Evolutionary conservation across 2,888 invertebrate genomes (phyloP).

Genomic region (Mellilla xanthometata): DNA sequence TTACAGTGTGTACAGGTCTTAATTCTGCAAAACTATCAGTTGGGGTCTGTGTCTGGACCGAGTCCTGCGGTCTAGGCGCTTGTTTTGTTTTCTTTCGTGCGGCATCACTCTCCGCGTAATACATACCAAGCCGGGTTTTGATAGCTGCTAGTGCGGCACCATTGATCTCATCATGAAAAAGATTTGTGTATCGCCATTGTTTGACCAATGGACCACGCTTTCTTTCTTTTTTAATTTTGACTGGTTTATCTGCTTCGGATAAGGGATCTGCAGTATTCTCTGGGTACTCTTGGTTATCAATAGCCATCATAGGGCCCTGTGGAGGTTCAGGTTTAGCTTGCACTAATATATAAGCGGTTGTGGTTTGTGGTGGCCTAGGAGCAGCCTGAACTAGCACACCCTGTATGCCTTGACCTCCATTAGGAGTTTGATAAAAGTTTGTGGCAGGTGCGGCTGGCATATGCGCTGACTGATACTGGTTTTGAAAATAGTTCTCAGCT

Average conservation of each 20-base stretch:
- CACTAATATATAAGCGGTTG: conserved; percentile 69
- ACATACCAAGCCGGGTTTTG: conserved; percentile 78
- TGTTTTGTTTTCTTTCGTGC: conserved; percentile 74
- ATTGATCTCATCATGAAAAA: conserved; percentile 81
- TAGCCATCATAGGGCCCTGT: conserved; percentile 54
- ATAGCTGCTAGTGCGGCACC: conserved; percentile 77
- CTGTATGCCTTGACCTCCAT: conserved; percentile 69
- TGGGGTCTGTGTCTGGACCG: conserved; percentile 56
- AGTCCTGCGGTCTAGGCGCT: conserved; percentile 51
- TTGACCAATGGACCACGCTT: conserved; percentile 75
- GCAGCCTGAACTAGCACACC: conserved; percentile 68
- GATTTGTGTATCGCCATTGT: conserved; percentile 81
- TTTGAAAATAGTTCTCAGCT: conserved; percentile 78
- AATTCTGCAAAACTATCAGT: conserved; percentile 57
- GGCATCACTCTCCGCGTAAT: conserved; percentile 77
- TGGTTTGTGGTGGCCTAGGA: conserved; percentile 62
- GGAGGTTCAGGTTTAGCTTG: conserved; percentile 69
- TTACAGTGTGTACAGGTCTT: conserved; percentile 68
- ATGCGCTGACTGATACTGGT: conserved; percentile 69
- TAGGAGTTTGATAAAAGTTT: conserved; percentile 73
- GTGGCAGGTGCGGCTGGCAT: conserved; percentile 57
- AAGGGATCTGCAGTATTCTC: conserved; percentile 40
- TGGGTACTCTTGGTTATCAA: conserved; percentile 51
- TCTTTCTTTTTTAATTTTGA: conserved; percentile 68
- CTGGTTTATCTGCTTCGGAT: conserved; percentile 47